Evolutionary conservation across 1,140 invertebrate genomes (phyloP), one percentile per base, ranked within the genome.

Genomic region (Chrysopa pallens): DNA sequence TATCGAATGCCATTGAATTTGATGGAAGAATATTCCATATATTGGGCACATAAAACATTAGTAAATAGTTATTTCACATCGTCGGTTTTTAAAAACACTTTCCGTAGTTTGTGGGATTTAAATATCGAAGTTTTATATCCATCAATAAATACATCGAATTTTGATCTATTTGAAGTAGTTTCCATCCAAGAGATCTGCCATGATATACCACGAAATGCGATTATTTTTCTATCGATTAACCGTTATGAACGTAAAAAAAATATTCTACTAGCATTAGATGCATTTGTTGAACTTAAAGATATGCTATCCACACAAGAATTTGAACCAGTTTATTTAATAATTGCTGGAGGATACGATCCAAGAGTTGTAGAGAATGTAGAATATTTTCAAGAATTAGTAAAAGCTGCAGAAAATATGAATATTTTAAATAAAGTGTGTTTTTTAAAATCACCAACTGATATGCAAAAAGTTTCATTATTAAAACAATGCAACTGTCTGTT

Each of bases 181-280:
- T 9, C 11, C 11, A 27, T 14, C 29, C 8, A 33, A 11, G 31
- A 9, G 2, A 12, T 11, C 48, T 38, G 62, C 39, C 53, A 62
- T 2, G 57, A 61, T 37, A 53, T 64, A 35, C 57, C 58, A 17
- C 55, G 61, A 12, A 69, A 79, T 46, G 68, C 65, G 38, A 69
- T 76, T 52, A 57, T 88, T 36, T 85, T 97, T 54, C 61, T 98
- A 2, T 98, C 94, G 0, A 83, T 99, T 43, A 99, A 99, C 67
- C 74, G 96, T 51, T 99, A 91, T 64, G 95, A 99, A 58, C 73
- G 87, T 8, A 98, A 98, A 57, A 99, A 99, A 63, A 88, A 95
- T 60, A 64, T 98, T 6, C 65, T 67, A 12, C 59, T 98, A 12
- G 90, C 91, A 0, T 65, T 99, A 35, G 59, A 80, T 50, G 77